Conservation (phyloP, 2,113 vertebrate species). For the Furnarius figulus region DNA sequence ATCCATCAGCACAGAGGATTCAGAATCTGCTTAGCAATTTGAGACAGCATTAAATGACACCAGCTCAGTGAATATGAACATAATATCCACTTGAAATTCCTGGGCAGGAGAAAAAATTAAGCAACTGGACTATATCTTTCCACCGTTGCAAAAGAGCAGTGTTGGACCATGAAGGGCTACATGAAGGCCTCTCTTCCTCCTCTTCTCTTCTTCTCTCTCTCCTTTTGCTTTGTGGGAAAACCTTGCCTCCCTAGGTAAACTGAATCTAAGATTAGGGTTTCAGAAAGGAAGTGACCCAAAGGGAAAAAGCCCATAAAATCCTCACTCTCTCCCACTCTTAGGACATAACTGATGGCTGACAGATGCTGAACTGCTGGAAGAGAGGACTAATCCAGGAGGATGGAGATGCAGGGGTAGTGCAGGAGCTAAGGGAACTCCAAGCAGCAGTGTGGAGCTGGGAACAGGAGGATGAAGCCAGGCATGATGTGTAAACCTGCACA, state of each 20-base stretch:
- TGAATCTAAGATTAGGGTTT: neutral
- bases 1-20: constrained; percentile 32
- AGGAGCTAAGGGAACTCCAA: neutral
- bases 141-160: neutral
- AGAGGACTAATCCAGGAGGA: neutral
- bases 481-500: neutral
- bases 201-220: neutral
- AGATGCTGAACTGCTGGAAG: neutral
- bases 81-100: neutral
- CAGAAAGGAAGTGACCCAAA: neutral
- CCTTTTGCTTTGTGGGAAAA: neutral
- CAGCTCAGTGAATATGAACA: neutral
- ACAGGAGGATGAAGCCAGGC: neutral
- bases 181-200: neutral
- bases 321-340: neutral
- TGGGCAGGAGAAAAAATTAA: neutral
- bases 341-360: neutral
- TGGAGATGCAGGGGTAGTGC: neutral
- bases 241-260: neutral
- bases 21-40: constrained; percentile 25
- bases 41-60: neutral
- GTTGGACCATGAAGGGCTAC: neutral
- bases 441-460: neutral
- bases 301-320: neutral
- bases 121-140: neutral